Base-by-base conservation (phyloP, 2,797 vertebrate species). In the Apogon talboti region DNA sequence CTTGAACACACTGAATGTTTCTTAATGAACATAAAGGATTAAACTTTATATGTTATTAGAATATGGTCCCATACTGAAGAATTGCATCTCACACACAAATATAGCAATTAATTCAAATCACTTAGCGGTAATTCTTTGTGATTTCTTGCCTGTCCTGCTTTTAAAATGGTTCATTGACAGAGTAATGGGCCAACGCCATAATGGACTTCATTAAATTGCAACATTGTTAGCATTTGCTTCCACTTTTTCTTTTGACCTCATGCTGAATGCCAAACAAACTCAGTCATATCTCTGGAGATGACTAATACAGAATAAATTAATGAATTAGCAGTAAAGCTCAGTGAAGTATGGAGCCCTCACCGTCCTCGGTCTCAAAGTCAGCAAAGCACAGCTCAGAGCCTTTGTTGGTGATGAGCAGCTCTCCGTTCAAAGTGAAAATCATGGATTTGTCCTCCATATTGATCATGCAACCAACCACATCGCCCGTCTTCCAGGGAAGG, bases 401-500 rank as follows among this genome's bases (percentile, higher is more conserved):
- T 90, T 96, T 98, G 91, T 80, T 95, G 61, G 97, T 99, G 87
- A 99, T 99, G 69, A 99, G 93, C 40, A 99, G 92, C 69, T 99
- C 98, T 85, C 98, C 98, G 40, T 99, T 99, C 66, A 99, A 90
- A 7, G 98, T 99, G 90, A 99, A 99, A 84, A 98, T 97, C 93
- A 99, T 99, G 11, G 97, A 98, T 74, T 98, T 97, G 79, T 99
- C 98, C 82, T 98, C 96, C 93, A 99, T 92, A 82, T 98, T 97
- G 84, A 99, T 98, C 97, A 99, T 96, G 78, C 97, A 99, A 51
- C 98, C 98, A 21, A 99, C 98, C 52, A 99, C 96, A 0, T 99
- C 98, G n/a, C 98, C 97, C 37, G 92, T 92, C 73, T 94, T 96
- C 98, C 98, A 99, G 1, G 93, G 94, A 18, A 94, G 93, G 47